These are phyloP conservation scores for Phrynosoma blainvillii DNA, from an alignment of 2,113 vertebrate genomes.

Conservation along the genomic window DNA sequence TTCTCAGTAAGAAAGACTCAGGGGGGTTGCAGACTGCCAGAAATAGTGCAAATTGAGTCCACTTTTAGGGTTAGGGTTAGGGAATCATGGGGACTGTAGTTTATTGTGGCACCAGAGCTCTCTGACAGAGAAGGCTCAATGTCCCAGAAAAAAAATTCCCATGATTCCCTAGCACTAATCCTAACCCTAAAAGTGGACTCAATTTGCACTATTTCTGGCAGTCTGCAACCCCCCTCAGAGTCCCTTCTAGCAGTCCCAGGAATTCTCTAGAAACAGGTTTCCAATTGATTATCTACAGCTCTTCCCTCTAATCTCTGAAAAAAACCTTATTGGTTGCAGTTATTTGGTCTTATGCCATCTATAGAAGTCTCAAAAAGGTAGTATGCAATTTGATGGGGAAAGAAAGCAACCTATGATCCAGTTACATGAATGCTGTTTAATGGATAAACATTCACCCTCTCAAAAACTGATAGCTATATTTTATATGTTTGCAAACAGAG, in stretches of 20 bases:
- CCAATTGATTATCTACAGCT: not conserved
- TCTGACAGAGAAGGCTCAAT: no score
- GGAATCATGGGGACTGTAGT: no score
- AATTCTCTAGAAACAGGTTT: not conserved
- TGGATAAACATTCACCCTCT: not conserved
- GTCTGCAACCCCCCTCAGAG: no score
- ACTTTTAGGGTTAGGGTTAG: no score
- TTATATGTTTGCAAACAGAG: constrained; percentile 30
- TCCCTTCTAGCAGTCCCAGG: not conserved
- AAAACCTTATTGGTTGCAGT: not conserved
- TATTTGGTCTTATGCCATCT: not conserved
- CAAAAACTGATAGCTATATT: constrained; percentile 1
- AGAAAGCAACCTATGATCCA: not conserved
- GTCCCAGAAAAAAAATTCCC: no score
- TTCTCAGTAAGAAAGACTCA: no score
- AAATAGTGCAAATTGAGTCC: no score
- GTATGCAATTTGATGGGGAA: not conserved
- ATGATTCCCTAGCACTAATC: no score
- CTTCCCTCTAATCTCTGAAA: not conserved
- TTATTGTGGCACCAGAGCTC: no score
- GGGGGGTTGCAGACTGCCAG: no score
- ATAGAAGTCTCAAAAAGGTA: not conserved
- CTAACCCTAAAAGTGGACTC: no score
- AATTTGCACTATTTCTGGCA: no score
- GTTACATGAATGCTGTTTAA: not conserved